phyloP scores from a whole-genome alignment of 2,797 vertebrate species.

The Moxostoma hubbsi region DNA sequence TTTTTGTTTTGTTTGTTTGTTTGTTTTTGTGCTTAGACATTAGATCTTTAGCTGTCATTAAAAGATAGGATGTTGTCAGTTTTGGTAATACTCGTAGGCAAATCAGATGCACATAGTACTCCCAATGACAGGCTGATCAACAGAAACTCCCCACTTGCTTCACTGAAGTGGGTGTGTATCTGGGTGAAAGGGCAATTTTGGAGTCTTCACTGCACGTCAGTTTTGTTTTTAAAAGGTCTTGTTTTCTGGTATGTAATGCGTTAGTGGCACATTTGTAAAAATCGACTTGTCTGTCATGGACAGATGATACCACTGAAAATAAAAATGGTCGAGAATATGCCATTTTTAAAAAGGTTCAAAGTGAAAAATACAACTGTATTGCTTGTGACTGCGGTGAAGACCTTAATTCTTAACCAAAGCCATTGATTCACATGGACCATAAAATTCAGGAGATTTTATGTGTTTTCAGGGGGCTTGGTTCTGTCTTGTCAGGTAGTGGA shows the following conservation, averaged over 20 bases:
- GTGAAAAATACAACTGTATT: background rate
- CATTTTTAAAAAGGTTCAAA: background rate
- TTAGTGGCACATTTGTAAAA: background rate
- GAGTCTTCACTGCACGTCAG: slow-evolving; percentile 18
- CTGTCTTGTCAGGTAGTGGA: background rate
- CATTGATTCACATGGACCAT: background rate
- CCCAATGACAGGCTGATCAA: slow-evolving; percentile 50
- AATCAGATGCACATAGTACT: slow-evolving; percentile 21
- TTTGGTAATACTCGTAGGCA: slow-evolving; percentile 8
- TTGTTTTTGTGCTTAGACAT: background rate
- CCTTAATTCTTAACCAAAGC: background rate
- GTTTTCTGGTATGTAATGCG: slow-evolving; percentile 9
- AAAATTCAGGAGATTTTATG: background rate
- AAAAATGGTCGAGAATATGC: background rate
- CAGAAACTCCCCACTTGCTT: slow-evolving; percentile 48
- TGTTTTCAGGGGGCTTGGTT: background rate
- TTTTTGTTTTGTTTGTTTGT: background rate
- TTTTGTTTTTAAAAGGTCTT: slow-evolving; percentile 39
- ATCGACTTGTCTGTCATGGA: background rate
- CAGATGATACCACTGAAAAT: background rate
- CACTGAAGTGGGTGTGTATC: slow-evolving; percentile 46
- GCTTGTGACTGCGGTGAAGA: background rate
- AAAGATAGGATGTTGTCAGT: slow-evolving; percentile 1
- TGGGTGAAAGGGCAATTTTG: slow-evolving; percentile 56
- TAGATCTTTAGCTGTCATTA: background rate